These are phyloP conservation scores for Mesorhabditis sp. DNA, from an alignment of 2,888 invertebrate genomes.

Conservation along the genomic window DNA sequence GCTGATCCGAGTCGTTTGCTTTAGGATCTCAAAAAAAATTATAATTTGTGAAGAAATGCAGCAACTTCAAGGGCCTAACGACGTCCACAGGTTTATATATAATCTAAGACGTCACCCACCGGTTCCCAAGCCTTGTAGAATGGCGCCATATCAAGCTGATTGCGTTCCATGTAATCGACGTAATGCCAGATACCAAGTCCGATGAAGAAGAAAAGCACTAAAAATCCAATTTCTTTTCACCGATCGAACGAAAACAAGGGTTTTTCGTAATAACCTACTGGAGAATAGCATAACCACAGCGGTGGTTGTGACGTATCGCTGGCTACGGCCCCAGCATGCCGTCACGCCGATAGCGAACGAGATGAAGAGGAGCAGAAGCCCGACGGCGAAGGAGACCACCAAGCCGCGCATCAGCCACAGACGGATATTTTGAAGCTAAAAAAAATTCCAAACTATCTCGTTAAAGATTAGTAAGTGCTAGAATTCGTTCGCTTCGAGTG, in stretches of 20 bases:
- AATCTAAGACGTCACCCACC: slow-evolving; percentile 37
- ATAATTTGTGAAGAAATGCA: neutral
- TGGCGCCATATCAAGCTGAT: slow-evolving; percentile 85
- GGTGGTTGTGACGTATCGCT: slow-evolving; percentile 86
- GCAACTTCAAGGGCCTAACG: neutral
- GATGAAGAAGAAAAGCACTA: slow-evolving; percentile 74
- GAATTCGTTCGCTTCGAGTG: too few relatives aligned
- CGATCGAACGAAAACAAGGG: neutral
- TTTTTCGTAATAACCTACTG: slow-evolving; percentile 67
- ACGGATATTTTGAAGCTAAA: neutral
- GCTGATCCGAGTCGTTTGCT: slow-evolving; percentile 52
- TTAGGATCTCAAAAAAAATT: slow-evolving; percentile 40
- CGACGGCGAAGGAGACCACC: slow-evolving; percentile 62
- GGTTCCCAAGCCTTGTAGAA: slow-evolving; percentile 81
- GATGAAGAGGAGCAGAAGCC: slow-evolving; percentile 83
- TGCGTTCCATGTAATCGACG: slow-evolving; percentile 83
- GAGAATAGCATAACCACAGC: slow-evolving; percentile 83
- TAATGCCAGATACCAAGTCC: slow-evolving; percentile 77
- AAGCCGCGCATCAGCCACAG: slow-evolving; percentile 1
- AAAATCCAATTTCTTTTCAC: slow-evolving; percentile 9
- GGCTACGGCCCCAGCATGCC: slow-evolving; percentile 91
- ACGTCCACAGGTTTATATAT: neutral
- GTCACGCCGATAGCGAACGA: slow-evolving; percentile 93
- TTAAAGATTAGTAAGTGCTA: too few relatives aligned
- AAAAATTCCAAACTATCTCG: neutral